phyloP scores from a whole-genome alignment of 2,113 vertebrate species.

The Cygnus atratus region DNA sequence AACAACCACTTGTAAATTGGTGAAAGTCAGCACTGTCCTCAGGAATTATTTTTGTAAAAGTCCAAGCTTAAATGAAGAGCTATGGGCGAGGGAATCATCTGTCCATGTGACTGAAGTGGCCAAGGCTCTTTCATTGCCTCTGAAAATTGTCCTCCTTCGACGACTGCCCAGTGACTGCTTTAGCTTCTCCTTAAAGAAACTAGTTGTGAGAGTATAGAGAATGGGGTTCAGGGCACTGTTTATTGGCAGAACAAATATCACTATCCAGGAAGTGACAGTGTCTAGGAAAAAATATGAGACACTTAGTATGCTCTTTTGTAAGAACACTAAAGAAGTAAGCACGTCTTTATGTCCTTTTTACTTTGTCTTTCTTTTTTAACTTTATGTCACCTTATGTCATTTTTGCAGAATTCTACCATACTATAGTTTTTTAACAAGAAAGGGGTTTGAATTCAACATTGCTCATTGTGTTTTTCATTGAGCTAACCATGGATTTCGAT shows the following conservation, averaged over 20 bases:
- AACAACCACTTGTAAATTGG: slow-evolving; percentile 10
- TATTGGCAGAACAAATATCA: slow-evolving; percentile 84
- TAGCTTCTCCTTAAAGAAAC: slow-evolving; percentile 84
- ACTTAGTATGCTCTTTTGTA: background rate
- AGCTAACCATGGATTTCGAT: background rate
- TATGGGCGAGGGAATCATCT: slow-evolving; percentile 38
- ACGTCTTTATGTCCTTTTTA: background rate
- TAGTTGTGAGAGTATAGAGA: slow-evolving; percentile 83
- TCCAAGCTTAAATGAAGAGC: slow-evolving; percentile 56
- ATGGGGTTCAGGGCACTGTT: slow-evolving; percentile 86
- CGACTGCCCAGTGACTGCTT: slow-evolving; percentile 79
- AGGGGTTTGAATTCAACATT: background rate
- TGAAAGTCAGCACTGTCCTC: slow-evolving; percentile 44
- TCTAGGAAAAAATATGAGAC: slow-evolving; percentile 50
- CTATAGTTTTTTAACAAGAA: background rate
- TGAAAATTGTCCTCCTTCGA: slow-evolving; percentile 67
- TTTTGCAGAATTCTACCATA: background rate
- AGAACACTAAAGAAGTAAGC: background rate
- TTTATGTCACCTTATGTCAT: background rate
- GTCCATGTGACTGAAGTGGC: slow-evolving; percentile 72
- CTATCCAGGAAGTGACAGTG: slow-evolving; percentile 80
- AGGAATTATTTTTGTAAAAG: slow-evolving; percentile 68
- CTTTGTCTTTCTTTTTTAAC: background rate
- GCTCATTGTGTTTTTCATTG: background rate
- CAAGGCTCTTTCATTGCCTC: slow-evolving; percentile 74